These are phyloP conservation scores for Sebastes miniatus DNA, from an alignment of 2,797 vertebrate species.

Conservation along the genomic window DNA sequence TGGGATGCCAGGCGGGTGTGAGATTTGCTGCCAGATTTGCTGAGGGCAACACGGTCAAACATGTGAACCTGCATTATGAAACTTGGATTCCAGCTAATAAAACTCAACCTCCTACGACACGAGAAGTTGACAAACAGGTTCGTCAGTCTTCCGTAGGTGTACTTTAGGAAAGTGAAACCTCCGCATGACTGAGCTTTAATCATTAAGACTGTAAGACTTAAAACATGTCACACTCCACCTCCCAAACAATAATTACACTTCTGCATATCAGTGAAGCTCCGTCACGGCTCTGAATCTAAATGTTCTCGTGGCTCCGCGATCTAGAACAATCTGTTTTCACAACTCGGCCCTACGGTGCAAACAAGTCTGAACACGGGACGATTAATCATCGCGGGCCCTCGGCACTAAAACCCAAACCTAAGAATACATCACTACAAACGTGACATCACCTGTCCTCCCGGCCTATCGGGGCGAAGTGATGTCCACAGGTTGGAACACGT, in stretches of 20 bases:
- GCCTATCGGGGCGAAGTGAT: constrained; percentile 50
- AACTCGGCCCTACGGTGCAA: constrained; percentile 23
- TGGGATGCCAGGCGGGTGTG: constrained; percentile 16
- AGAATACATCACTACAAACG: constrained; percentile 58
- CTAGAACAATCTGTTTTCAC: constrained; percentile 48
- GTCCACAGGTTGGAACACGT: constrained; percentile 60
- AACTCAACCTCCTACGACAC: constrained; percentile 12
- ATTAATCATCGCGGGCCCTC: constrained; percentile 57
- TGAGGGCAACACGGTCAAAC: neutral
- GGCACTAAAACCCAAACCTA: constrained; percentile 46
- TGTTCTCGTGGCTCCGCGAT: neutral
- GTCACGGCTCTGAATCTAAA: neutral
- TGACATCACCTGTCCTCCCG: constrained; percentile 65
- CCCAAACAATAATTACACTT: neutral
- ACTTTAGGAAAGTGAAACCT: constrained; percentile 34
- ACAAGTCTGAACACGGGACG: constrained; percentile 66
- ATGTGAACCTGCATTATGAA: constrained; percentile 5
- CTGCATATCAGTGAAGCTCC: neutral
- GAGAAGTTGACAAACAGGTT: constrained; percentile 50
- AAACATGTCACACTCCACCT: neutral
- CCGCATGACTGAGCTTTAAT: neutral
- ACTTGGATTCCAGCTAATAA: constrained; percentile 13
- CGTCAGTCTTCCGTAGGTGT: neutral
- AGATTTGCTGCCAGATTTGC: constrained; percentile 26
- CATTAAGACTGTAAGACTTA: neutral